Evolutionary conservation across 2,113 vertebrate genomes (phyloP), one percentile per base, ranked within the genome.

Genomic region (Gymnogyps californianus): DNA sequence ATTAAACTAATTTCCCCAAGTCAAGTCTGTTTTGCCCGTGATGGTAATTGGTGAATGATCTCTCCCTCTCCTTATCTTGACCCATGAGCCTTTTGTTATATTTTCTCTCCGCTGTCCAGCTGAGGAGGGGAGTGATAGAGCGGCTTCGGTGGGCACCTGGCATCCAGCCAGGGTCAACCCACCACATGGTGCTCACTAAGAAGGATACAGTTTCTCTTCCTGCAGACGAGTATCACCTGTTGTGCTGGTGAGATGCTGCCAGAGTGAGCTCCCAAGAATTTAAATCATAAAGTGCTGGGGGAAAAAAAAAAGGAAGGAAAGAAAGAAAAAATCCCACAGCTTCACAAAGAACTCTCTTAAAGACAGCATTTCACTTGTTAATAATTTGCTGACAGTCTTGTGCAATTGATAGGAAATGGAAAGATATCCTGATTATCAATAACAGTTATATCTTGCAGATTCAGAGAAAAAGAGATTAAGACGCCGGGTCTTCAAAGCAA

Each of bases 71-170:
- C n/a, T n/a, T n/a, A n/a, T n/a, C n/a, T n/a, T n/a, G n/a, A n/a
- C n/a, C n/a, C n/a, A n/a, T n/a, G n/a, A n/a, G n/a, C n/a, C n/a
- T n/a, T n/a, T n/a, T n/a, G n/a, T n/a, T n/a, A n/a, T n/a, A n/a
- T n/a, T n/a, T n/a, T n/a, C n/a, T n/a, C n/a, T n/a, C n/a, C n/a
- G n/a, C n/a, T n/a, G n/a, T n/a, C n/a, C n/a, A n/a, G n/a, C n/a
- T n/a, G n/a, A n/a, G n/a, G n/a, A n/a, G n/a, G n/a, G 24, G 6
- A n/a, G 11, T 0, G 4, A 52, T 6, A 58, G 20, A 40, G 11
- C 1, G 6, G 44, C 9, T 83, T 40, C 54, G 46, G 15, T 61
- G 31, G 21, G 8, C 21, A 61, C 21, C 14, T 58, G 28, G 13
- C 10, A 7, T 20, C 25, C 42, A 59, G 15, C 19, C 16, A 38